Conservation (phyloP, 2,113 vertebrate genomes). For the Rousettus leschenaultii region DNA sequence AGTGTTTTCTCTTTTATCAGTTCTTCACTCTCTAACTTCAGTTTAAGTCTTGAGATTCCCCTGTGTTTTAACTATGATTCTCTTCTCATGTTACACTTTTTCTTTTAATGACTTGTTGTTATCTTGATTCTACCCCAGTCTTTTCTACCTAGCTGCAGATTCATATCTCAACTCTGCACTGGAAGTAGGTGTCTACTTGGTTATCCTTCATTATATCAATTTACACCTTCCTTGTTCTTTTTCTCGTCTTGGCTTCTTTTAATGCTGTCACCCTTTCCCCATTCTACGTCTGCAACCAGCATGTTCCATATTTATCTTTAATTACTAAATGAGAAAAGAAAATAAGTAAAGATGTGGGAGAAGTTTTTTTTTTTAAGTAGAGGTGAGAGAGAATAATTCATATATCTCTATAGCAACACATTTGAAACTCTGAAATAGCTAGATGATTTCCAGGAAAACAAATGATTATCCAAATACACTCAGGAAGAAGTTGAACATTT, state of each 20-base stretch:
- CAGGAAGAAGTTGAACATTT: not conserved
- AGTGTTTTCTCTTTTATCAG: not conserved
- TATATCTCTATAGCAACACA: not conserved
- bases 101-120: not conserved
- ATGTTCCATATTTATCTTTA: not conserved
- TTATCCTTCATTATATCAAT: not conserved
- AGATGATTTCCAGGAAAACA: not conserved
- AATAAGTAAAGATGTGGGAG: not conserved
- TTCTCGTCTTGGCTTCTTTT: not conserved
- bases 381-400: not conserved
- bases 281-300: not conserved
- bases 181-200: not conserved
- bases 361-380: not conserved
- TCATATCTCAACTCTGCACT: not conserved
- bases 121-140: rapidly evolving
- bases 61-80: not conserved
- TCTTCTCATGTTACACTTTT: not conserved
- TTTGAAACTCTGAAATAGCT: not conserved
- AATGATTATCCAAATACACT: not conserved
- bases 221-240: not conserved
- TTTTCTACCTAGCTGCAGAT: not conserved
- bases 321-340: not conserved
- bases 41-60: not conserved
- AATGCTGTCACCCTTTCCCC: not conserved
- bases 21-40: not conserved